Evolutionary conservation across 2,888 invertebrate species (phyloP).

Genomic region (Zaprionus lineosus): DNA sequence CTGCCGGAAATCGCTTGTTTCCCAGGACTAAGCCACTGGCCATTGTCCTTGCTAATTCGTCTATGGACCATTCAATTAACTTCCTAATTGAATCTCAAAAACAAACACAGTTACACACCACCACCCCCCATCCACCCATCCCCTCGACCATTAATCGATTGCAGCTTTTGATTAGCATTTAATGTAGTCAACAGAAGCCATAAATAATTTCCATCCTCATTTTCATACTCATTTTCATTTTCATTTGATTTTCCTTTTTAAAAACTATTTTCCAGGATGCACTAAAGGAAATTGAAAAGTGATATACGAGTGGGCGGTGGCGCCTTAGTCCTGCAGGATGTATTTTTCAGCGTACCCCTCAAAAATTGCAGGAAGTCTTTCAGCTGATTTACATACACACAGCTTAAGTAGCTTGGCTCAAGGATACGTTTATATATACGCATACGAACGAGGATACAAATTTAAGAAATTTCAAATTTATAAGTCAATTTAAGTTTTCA

Average conservation of each 20-base stretch:
- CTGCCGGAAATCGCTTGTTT: conserved; percentile 66
- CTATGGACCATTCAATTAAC: conserved; percentile 58
- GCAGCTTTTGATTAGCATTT: conserved; percentile 56
- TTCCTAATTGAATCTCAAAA: conserved; percentile 73
- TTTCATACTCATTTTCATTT: conserved; percentile 6
- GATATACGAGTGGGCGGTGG: conserved; percentile 37
- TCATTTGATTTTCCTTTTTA: conserved; percentile 2
- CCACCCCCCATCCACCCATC: too few relatives aligned
- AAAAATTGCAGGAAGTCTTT: neutral
- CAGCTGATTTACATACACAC: conserved; percentile 19
- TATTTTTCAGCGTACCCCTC: neutral
- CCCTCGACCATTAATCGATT: too few relatives aligned
- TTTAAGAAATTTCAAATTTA: too few relatives aligned
- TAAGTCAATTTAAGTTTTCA: too few relatives aligned
- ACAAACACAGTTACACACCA: too few relatives aligned
- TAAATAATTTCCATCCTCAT: conserved; percentile 49
- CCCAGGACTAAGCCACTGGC: conserved; percentile 37
- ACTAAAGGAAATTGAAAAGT: conserved; percentile 53
- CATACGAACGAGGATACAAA: too few relatives aligned
- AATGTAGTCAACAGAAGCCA: conserved; percentile 39
- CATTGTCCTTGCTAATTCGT: conserved; percentile 44
- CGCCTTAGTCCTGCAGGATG: too few relatives aligned
- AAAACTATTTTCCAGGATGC: conserved; percentile 9
- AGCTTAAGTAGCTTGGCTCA: too few relatives aligned
- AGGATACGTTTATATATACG: too few relatives aligned